Evolutionary conservation across 2,797 vertebrate genomes (phyloP), one percentile per base, ranked within the genome.

Genomic region (Cygnus olor): DNA sequence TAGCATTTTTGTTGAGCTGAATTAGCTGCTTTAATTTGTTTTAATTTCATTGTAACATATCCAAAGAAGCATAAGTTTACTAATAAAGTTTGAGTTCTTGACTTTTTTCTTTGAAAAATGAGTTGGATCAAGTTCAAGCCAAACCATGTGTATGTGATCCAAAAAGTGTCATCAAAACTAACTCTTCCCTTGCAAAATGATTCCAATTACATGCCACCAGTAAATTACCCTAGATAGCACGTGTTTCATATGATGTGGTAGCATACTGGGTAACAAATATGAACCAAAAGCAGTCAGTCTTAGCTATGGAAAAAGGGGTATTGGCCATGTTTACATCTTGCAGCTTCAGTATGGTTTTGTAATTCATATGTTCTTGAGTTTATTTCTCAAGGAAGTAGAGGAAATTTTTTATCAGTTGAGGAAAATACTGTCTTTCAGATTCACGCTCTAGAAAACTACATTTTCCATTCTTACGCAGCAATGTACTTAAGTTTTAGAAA

Each of bases 191-290:
- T 86, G n/a, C 64, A 73, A 71, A 94, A n/a, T 87, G 20, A 63
- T 80, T 97, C 78, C 44, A 82, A 11, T 53, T 90, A 49, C 30
- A 45, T 82, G 80, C 66, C 78, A 89, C 74, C n/a, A 77, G 86
- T 87, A 85, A 85, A 92, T 95, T 91, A 80, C 60, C 60, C 71
- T 77, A 71, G 80, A 61, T 28, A 87, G 95, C 83, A 94, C 73
- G 81, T 93, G 89, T 79, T 92, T 94, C 47, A 44, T 82, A 72
- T 92, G 88, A 73, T 81, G 79, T 73, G 79, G 81, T 87, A 90
- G 54, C 45, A 22, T 89, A 74, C 72, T 94, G 77, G 42, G 47
- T 82, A 84, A 61, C 63, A 32, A 78, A 45, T 83, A 54, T 56
- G 45, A 83, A 95, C 65, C 45, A 82, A 80, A 90, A 90, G 44